Evolutionary conservation across 92 coral and sea anemone species (phyloP).

Genomic region (Paragorgia papillata): DNA sequence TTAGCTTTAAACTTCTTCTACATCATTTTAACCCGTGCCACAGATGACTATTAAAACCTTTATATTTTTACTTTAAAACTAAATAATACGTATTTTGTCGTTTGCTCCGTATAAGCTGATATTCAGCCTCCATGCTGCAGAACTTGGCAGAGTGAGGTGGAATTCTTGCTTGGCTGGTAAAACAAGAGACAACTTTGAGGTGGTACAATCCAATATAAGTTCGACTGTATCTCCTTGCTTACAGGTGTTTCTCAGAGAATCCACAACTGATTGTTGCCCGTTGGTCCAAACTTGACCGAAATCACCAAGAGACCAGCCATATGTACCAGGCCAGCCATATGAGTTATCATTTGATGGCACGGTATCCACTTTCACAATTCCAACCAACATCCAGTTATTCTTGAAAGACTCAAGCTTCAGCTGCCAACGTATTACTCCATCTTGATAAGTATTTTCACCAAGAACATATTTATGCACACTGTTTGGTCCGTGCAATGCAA

Average conservation of each 20-base stretch:
- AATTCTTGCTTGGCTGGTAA: not conserved
- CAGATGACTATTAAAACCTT: too few relatives aligned
- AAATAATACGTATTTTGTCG: not conserved
- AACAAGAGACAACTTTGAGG: not conserved
- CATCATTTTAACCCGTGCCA: too few relatives aligned
- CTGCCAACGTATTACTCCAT: not conserved
- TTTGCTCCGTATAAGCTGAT: not conserved
- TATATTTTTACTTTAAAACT: not conserved
- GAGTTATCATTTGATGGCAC: not conserved
- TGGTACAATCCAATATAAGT: not conserved
- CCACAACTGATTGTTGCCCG: not conserved
- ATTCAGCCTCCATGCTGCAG: not conserved
- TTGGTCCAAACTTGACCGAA: not conserved
- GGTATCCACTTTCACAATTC: not conserved
- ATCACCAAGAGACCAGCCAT: conserved; percentile 5
- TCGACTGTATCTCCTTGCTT: conserved; percentile 22
- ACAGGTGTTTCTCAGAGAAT: not conserved
- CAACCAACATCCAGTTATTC: not conserved
- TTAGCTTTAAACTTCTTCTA: too few relatives aligned
- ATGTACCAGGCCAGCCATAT: conserved; percentile 3
- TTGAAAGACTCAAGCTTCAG: not conserved
- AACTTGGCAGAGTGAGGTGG: not conserved
- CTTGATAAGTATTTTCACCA: not conserved
- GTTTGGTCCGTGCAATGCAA: not conserved
- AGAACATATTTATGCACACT: not conserved